Conservation (phyloP, 2,888 invertebrate genomes). For the Trichogramma evanescens region DNA sequence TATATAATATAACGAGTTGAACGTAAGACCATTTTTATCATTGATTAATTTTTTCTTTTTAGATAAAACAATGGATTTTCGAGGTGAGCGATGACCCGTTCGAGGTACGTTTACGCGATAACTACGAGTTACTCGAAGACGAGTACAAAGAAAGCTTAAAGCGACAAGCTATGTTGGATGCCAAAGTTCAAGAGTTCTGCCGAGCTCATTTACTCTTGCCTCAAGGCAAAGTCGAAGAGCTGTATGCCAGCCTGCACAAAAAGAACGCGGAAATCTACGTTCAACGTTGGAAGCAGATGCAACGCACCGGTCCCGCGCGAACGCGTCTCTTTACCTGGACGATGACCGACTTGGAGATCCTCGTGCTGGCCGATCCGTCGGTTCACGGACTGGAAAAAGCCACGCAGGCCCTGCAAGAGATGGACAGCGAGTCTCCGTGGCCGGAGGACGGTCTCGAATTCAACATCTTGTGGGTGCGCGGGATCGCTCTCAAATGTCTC, state of each 20-base stretch:
- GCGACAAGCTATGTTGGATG: conserved; percentile 79
- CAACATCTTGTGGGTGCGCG: conserved; percentile 87
- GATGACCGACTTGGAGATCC: conserved; percentile 64
- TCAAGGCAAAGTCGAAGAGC: conserved; percentile 79
- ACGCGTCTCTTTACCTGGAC: conserved; percentile 82
- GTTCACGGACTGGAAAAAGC: conserved; percentile 78
- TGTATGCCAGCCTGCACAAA: conserved; percentile 78
- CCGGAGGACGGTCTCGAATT: conserved; percentile 85
- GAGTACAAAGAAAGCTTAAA: conserved; percentile 92
- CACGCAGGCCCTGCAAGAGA: conserved; percentile 64
- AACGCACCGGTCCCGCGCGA: conserved; percentile 55
- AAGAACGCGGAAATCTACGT: conserved; percentile 95
- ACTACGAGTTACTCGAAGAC: conserved; percentile 90
- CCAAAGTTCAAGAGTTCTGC: conserved; percentile 76
- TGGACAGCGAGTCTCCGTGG: conserved; percentile 87
- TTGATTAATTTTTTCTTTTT: conserved; percentile 25
- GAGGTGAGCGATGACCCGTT: conserved; percentile 98
- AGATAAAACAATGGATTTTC: conserved; percentile 80
- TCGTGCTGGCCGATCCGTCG: conserved; percentile 77
- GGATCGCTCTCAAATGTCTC: conserved; percentile 71
- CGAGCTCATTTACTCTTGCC: conserved; percentile 78
- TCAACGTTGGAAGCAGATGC: conserved; percentile 74
- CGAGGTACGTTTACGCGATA: conserved; percentile 91
- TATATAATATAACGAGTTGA: neutral
- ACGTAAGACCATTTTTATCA: neutral